Evolutionary conservation across 2,113 vertebrate genomes (phyloP).

Genomic region (Brienomyrus brachyistius): DNA sequence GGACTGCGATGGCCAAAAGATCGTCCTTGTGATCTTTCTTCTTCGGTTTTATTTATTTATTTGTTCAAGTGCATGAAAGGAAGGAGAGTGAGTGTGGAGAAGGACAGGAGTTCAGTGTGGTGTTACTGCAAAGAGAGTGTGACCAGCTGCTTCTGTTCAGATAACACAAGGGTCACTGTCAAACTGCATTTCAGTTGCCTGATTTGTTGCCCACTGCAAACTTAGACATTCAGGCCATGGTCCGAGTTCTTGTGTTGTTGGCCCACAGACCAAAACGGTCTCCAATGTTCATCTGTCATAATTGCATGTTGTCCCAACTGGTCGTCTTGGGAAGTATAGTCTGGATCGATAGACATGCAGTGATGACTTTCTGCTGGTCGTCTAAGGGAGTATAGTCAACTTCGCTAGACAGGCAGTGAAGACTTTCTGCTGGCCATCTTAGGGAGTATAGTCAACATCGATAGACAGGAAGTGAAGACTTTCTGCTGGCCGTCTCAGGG

Average conservation of each 20-base stretch:
- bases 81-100: conserved; percentile 36
- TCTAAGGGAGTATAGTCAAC: no score
- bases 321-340: not conserved
- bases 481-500: no score
- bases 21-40: conserved; percentile 12
- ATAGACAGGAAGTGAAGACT: no score
- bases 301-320: not conserved
- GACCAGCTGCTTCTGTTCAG: not conserved
- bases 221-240: not conserved
- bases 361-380: no score
- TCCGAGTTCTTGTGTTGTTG: not conserved
- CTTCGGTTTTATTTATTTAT: conserved; percentile 19
- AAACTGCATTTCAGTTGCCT: not conserved
- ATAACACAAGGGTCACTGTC: not conserved
- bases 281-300: not conserved
- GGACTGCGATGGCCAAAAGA: conserved; percentile 24
- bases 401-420: no score
- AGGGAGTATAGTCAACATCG: no score
- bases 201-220: not conserved
- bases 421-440: no score
- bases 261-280: not conserved
- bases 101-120: conserved; percentile 4
- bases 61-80: conserved; percentile 45
- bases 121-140: not conserved
- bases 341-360: no score